Percentiles rank a stretch among this genome's conserved stretches.
These are phyloP conservation scores for Tursiops truncatus DNA, from an alignment of 2,113 vertebrate genomes.

Conservation along the genomic window DNA sequence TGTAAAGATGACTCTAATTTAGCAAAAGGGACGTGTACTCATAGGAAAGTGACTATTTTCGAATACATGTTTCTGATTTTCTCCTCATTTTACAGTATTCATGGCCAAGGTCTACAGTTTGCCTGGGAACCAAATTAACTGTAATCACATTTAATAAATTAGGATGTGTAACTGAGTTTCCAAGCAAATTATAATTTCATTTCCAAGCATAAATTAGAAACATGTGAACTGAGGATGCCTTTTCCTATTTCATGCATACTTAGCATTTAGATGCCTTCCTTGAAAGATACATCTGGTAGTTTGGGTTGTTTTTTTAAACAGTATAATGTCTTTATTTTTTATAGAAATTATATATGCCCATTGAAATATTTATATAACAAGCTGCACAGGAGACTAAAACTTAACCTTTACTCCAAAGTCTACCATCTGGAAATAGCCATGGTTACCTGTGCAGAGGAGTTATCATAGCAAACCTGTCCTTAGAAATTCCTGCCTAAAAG, in stretches of 20 bases:
- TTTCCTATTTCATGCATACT: not conserved
- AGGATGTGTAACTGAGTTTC: not conserved
- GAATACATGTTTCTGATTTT: not conserved
- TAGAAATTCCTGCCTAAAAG: too few relatives aligned
- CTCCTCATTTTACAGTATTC: not conserved
- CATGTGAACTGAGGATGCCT: not conserved
- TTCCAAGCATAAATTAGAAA: not conserved
- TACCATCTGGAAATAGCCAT: not conserved
- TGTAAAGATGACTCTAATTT: not conserved
- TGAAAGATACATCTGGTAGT: not conserved
- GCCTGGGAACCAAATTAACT: not conserved
- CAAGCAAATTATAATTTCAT: not conserved
- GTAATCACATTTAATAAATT: not conserved
- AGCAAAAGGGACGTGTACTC: too few relatives aligned
- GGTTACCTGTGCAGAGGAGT: accelerated
- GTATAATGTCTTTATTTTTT: not conserved
- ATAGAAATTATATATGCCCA: not conserved
- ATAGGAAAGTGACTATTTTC: too few relatives aligned
- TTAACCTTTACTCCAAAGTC: not conserved
- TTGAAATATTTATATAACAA: not conserved
- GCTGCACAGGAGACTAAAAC: not conserved
- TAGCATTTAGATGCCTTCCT: not conserved
- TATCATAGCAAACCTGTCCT: not conserved
- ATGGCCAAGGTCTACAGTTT: not conserved
- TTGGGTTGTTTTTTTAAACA: not conserved